phyloP scores from a whole-genome alignment of 2,113 vertebrate species.

The Synodontis membranacea region DNA sequence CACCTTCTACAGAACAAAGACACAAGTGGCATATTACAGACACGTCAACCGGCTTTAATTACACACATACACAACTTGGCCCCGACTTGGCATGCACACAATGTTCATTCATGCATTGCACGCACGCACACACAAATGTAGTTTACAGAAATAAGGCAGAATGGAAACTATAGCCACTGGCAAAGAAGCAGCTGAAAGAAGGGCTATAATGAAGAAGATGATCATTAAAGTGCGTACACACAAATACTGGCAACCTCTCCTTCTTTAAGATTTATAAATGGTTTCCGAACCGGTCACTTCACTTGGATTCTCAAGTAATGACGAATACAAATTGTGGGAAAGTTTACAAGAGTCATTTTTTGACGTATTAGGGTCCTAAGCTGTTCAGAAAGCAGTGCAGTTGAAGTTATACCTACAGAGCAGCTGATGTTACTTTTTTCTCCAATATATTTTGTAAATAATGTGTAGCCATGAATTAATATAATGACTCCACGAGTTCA shows the following conservation, averaged over 20 bases:
- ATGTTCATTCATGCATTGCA: conserved; percentile 38
- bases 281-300: not conserved
- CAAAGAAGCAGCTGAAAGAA: conserved; percentile 11
- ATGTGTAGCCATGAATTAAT: not conserved
- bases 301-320: not conserved
- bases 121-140: conserved; percentile 34
- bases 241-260: conserved; percentile 15
- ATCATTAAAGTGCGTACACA: conserved; percentile 1
- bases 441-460: not conserved
- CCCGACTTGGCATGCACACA: conserved; percentile 43
- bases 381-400: not conserved
- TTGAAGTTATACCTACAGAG: not conserved
- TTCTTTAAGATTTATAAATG: not conserved
- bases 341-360: not conserved
- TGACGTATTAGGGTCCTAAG: not conserved
- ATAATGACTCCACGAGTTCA: not conserved
- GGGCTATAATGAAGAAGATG: not conserved
- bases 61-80: conserved; percentile 19
- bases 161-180: not conserved
- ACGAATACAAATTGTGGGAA: not conserved
- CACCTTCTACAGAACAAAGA: conserved; percentile 64
- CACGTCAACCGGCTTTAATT: conserved; percentile 35
- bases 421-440: not conserved
- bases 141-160: conserved; percentile 26
- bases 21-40: conserved; percentile 57